phyloP scores from a whole-genome alignment of 1,140 invertebrate genomes.

The fruit fly (Drosophila melanogaster) region DNA sequence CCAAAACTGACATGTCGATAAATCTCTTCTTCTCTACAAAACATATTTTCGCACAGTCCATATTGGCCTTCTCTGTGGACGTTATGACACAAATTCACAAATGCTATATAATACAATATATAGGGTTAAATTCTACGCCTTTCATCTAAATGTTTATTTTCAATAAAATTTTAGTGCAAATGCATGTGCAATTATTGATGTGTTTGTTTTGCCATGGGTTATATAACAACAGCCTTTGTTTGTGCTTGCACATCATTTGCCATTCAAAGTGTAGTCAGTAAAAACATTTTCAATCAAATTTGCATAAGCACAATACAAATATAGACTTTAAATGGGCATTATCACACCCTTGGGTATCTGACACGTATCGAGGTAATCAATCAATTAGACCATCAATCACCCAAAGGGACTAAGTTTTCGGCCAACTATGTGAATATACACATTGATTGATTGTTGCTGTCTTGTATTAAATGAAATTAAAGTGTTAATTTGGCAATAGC shows the following conservation, averaged over 20 bases:
- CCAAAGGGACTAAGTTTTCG: conserved; percentile 9
- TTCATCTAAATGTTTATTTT: conserved; percentile 25
- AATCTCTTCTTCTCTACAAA: conserved; percentile 6
- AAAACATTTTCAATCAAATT: conserved; percentile 40
- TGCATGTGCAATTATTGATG: conserved; percentile 36
- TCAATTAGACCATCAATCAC: conserved; percentile 58
- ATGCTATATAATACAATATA: neutral
- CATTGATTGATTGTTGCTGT: conserved; percentile 48
- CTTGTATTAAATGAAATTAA: conserved; percentile 41
- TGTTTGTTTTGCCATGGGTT: conserved; percentile 20
- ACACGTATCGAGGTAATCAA: conserved; percentile 41
- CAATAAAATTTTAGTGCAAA: conserved; percentile 24
- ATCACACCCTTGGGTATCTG: conserved; percentile 26
- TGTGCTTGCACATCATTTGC: conserved; percentile 22
- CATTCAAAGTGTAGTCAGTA: conserved; percentile 10
- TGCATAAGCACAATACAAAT: conserved; percentile 35
- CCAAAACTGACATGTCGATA: conserved; percentile 11
- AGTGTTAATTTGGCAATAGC: conserved; percentile 40
- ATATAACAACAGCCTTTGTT: conserved; percentile 25
- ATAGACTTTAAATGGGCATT: conserved; percentile 35
- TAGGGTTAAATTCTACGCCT: neutral
- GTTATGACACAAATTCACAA: neutral
- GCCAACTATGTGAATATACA: conserved; percentile 1
- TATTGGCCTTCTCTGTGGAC: conserved; percentile 16
- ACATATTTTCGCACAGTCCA: conserved; percentile 14